Evolutionary conservation across 2,888 invertebrate genomes (phyloP).

Genomic region (Calliphora vomitoria): DNA sequence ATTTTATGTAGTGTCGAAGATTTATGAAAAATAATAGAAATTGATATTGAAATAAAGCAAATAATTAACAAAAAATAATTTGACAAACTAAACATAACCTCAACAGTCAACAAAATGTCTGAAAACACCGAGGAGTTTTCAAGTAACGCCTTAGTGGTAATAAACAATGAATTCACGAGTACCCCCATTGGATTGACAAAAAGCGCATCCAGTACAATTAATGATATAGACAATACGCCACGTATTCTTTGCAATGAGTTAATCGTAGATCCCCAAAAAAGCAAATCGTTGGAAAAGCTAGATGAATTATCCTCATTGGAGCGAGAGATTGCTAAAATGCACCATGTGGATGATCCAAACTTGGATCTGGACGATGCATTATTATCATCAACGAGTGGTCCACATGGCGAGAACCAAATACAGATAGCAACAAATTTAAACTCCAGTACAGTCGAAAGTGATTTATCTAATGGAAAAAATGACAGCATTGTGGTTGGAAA

Average conservation of each 20-base stretch:
- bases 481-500: neutral
- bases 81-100: conserved; percentile 63
- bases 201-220: conserved; percentile 12
- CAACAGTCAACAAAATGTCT: conserved; percentile 61
- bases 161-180: conserved; percentile 46
- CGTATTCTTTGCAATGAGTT: conserved; percentile 69
- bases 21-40: neutral
- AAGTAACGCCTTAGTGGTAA: conserved; percentile 46
- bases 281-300: conserved; percentile 73
- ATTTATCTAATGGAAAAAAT: conserved; percentile 25
- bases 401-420: neutral
- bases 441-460: neutral
- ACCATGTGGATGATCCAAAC: conserved; percentile 75
- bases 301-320: conserved; percentile 82
- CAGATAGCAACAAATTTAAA: neutral
- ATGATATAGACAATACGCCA: conserved; percentile 56
- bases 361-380: neutral
- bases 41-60: neutral
- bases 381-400: conserved; percentile 18
- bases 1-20: neutral
- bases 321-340: conserved; percentile 83
- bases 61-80: neutral
- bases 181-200: conserved; percentile 35
- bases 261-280: conserved; percentile 50
- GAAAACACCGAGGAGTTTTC: conserved; percentile 32